phyloP scores from a whole-genome alignment of 2,113 vertebrate species.

The Peromyscus leucopus region DNA sequence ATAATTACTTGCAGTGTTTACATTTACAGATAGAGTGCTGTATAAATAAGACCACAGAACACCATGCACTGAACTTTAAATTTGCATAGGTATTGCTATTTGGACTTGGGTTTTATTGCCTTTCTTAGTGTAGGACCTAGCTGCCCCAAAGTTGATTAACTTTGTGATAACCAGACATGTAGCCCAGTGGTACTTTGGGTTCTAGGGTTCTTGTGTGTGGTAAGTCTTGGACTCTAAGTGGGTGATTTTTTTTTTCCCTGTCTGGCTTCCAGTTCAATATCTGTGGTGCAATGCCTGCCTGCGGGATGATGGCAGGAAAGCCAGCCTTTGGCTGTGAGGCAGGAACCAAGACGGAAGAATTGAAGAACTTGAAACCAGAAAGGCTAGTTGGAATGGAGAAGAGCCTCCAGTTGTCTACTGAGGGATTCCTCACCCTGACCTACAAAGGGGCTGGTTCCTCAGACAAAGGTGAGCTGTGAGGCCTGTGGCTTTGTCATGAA shows the following conservation, averaged over 20 bases:
- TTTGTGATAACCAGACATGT: not conserved
- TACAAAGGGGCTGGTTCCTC: conserved; percentile 88
- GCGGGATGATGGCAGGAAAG: conserved; percentile 83
- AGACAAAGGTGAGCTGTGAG: conserved; percentile 87
- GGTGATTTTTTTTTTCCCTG: rapidly evolving
- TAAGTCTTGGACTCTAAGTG: rapidly evolving
- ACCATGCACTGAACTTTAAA: rapidly evolving
- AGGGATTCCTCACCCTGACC: conserved; percentile 91
- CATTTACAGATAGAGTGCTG: rapidly evolving
- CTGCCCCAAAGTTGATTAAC: not conserved
- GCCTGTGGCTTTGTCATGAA: rapidly evolving
- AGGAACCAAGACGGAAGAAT: conserved; percentile 66
- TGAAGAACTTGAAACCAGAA: conserved; percentile 52
- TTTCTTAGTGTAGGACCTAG: not conserved
- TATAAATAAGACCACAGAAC: not conserved
- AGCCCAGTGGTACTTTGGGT: no score
- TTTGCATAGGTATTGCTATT: not conserved
- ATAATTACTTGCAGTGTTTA: rapidly evolving
- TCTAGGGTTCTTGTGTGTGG: not conserved
- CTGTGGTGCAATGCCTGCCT: conserved; percentile 87
- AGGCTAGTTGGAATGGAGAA: conserved; percentile 89
- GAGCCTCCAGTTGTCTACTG: conserved; percentile 91
- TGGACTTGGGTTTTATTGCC: not conserved
- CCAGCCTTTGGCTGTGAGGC: conserved; percentile 92
- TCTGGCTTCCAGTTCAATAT: conserved; percentile 89